phyloP scores from a whole-genome alignment of 2,888 invertebrate species.

The Drosophila prolongata region DNA sequence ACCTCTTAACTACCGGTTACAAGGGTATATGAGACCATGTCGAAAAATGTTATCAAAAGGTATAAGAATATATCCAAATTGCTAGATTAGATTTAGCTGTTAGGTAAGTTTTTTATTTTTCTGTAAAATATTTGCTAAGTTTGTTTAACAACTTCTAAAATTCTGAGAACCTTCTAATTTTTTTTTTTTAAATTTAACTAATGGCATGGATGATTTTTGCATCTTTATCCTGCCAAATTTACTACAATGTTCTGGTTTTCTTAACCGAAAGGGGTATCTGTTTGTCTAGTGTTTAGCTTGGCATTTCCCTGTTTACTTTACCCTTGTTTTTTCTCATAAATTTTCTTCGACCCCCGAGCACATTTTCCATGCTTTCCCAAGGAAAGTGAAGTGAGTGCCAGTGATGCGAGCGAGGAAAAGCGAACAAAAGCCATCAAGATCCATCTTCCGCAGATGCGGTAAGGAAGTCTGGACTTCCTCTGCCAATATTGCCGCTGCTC shows the following conservation, averaged over 20 bases:
- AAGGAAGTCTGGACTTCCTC: constrained; percentile 5
- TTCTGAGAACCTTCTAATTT: too few species aligned
- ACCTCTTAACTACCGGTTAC: not conserved
- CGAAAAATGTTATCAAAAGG: too few species aligned
- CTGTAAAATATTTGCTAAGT: too few species aligned
- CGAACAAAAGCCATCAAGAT: constrained; percentile 30
- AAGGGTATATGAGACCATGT: not conserved
- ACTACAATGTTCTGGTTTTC: too few species aligned
- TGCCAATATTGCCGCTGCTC: constrained; percentile 2
- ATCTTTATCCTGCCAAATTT: too few species aligned
- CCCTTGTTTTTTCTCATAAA: constrained; percentile 5
- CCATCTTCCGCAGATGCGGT: constrained; percentile 23
- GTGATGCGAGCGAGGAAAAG: constrained; percentile 22
- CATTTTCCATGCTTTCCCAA: constrained; percentile 7
- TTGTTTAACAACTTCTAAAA: too few species aligned
- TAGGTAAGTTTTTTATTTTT: too few species aligned
- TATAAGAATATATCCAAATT: too few species aligned
- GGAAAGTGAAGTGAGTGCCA: constrained; percentile 9
- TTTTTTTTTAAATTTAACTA: too few species aligned
- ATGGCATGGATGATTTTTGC: too few species aligned
- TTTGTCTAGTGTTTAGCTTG: not conserved
- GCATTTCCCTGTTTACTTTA: not conserved
- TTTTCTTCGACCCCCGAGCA: constrained; percentile 4
- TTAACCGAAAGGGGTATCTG: not conserved
- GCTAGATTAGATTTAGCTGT: too few species aligned